Base-by-base conservation (phyloP, 1,140 invertebrate species). In the Hylaeus volcanicus region DNA sequence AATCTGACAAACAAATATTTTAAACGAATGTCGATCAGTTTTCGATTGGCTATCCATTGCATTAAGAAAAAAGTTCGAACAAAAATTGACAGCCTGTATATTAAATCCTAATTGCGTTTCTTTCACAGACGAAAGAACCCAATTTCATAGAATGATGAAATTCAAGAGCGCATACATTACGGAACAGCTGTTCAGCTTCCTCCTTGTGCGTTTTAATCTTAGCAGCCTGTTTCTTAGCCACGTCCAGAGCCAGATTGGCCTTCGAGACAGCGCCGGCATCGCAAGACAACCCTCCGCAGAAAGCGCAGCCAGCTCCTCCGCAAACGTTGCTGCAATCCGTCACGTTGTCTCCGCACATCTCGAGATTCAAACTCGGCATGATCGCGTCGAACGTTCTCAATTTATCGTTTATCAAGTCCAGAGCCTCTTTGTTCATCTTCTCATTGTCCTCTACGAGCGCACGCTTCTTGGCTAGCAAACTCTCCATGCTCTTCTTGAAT, bases 251-350 rank as follows among this genome's bases (percentile, higher is more conserved):
- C 89, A 96, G 96, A 79, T 96, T 96, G 5, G 98, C 97, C 89
- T 97, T 98, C 4, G 96, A 97, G 5, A 98, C 95, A 41, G 98
- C 97, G 2, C 98, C 98, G 86, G 96, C 93, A 83, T 97, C 97
- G 91, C 98, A 99, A 26, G 97, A 97, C 45, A 98, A 93, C 14
- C 97, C 97, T 70, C 98, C 98, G 94, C 98, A 99, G 89, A 95
- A 95, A 48, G 95, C 96, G 93, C 98, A 99, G 0, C 98, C 98
- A 61, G 98, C 98, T 37, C 98, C 98, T 53, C 98, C 98, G 94
- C 98, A 99, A 51, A 98, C 94, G 70, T 92, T 91, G 90, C 99
- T 98, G 92, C 98, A 99, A 58, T 96, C 96, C 88, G 97, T 96
- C 43, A 97, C 97, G 51, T 94, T 95, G 87, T 96, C 95, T 83